Evolutionary conservation across 2,113 vertebrate genomes (phyloP).

Genomic region (Pterocles gutturalis): DNA sequence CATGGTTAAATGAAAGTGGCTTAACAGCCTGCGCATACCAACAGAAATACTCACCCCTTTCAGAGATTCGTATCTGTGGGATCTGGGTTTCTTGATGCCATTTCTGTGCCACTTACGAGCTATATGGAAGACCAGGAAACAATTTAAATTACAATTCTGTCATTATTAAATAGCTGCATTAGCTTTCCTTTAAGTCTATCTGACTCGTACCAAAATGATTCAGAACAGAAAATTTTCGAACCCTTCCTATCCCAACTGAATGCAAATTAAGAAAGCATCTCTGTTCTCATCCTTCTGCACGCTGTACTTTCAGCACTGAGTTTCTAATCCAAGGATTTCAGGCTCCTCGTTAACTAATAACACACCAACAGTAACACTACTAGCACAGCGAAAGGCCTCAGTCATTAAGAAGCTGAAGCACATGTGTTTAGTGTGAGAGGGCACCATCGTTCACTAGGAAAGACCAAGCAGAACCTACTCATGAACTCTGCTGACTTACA

Average conservation of each 20-base stretch:
- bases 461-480: accelerated
- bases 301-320: accelerated
- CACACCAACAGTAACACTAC: accelerated
- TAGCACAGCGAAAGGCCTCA: accelerated
- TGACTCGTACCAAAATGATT: accelerated
- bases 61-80: conserved; percentile 91
- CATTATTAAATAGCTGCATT: background rate
- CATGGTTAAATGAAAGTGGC: background rate
- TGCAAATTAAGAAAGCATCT: accelerated
- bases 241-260: background rate
- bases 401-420: accelerated
- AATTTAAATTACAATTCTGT: background rate
- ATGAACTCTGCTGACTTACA: background rate
- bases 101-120: conserved; percentile 98
- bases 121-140: background rate
- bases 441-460: accelerated
- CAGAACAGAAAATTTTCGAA: accelerated
- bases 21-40: background rate
- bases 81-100: conserved; percentile 95
- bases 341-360: background rate
- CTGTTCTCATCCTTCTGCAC: background rate
- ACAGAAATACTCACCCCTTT: conserved; percentile 87
- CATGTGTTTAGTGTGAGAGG: accelerated
- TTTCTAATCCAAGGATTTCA: background rate
- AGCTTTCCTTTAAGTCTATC: accelerated